Conservation (phyloP, 2,113 vertebrate species). For the Catharus bicknelli region DNA sequence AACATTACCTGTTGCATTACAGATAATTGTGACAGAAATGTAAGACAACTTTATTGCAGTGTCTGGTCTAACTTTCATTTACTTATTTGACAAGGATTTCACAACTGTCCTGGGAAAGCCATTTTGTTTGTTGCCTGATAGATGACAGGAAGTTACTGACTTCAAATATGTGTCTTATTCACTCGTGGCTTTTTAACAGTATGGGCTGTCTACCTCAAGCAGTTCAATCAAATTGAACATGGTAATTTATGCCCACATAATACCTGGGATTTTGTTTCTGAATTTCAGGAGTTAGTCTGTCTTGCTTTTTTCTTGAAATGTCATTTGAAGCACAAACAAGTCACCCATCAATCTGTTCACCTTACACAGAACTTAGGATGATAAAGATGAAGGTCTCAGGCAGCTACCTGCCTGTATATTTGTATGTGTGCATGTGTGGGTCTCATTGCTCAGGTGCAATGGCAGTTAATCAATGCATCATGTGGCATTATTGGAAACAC, state of each 20-base stretch:
- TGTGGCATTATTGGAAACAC: conserved; percentile 28
- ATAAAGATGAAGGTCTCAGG: neutral
- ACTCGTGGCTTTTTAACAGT: neutral
- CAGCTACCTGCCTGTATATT: neutral
- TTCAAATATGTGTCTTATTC: neutral
- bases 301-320: neutral
- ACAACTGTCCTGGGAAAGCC: neutral
- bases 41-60: neutral
- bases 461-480: conserved; percentile 11
- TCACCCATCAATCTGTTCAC: neutral
- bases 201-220: neutral
- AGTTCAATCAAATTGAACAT: neutral
- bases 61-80: neutral
- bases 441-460: neutral
- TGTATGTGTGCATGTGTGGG: neutral
- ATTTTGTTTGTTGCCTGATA: neutral
- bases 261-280: neutral
- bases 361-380: neutral
- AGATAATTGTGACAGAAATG: neutral
- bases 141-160: neutral
- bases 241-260: neutral
- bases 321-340: neutral
- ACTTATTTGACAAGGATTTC: neutral
- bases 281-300: neutral
- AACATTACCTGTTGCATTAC: neutral